Conservation (phyloP, 2,113 vertebrate species). For the Platysternon megacephalum region DNA sequence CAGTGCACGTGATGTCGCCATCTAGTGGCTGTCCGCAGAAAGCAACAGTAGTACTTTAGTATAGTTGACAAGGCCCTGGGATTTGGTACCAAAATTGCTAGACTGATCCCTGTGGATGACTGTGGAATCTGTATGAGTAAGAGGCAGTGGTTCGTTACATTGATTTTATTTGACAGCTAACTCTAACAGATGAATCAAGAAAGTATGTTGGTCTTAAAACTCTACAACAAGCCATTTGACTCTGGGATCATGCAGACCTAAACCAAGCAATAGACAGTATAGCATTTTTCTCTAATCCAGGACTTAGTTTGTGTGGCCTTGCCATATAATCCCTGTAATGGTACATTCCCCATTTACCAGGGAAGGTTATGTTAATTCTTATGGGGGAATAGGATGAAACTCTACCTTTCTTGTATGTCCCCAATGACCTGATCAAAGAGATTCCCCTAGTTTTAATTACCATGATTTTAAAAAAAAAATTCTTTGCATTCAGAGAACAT, state of each 20-base stretch:
- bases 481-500: background rate
- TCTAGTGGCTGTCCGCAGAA: too few relatives aligned
- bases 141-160: background rate
- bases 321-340: background rate
- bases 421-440: background rate
- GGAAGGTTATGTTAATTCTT: conserved; percentile 1
- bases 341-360: background rate
- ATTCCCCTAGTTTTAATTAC: background rate
- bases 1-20: background rate
- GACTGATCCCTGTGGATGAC: background rate
- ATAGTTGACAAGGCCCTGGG: background rate
- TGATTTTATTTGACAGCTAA: background rate
- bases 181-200: background rate
- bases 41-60: background rate
- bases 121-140: background rate
- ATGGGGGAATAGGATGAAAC: background rate
- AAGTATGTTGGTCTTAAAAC: background rate
- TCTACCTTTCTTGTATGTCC: background rate
- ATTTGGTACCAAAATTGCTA: background rate
- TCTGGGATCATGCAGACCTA: background rate
- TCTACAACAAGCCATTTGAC: background rate
- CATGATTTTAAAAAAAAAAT: background rate
- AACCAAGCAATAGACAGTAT: background rate
- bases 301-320: background rate
- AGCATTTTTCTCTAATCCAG: background rate